Evolutionary conservation across 2,888 invertebrate genomes (phyloP).

Genomic region (Agapetus fuscipes): DNA sequence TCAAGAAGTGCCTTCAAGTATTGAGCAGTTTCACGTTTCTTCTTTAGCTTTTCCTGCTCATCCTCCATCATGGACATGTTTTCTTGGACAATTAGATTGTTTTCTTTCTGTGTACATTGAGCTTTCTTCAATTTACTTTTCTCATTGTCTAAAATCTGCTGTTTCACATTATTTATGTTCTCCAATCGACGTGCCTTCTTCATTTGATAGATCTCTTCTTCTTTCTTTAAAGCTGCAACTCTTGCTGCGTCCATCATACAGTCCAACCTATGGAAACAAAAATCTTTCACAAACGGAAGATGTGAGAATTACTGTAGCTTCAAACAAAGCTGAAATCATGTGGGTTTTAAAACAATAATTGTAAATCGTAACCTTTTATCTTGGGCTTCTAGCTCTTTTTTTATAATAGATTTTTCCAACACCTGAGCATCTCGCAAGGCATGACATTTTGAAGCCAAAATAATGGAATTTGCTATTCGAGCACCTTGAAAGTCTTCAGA

Average conservation of each 20-base stretch:
- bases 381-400: conserved; percentile 47
- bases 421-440: conserved; percentile 79
- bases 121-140: conserved; percentile 48
- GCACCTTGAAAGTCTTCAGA: conserved; percentile 51
- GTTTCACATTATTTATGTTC: conserved; percentile 39
- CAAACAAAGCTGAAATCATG: conserved; percentile 3
- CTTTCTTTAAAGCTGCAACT: conserved; percentile 42
- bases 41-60: conserved; percentile 48
- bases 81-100: conserved; percentile 50
- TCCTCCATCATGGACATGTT: conserved; percentile 55
- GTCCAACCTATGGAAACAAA: too few relatives aligned
- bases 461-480: conserved; percentile 59
- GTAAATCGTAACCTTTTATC: conserved; percentile 33
- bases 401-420: conserved; percentile 51
- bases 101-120: conserved; percentile 59
- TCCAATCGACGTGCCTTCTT: conserved; percentile 36
- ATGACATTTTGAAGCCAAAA: conserved; percentile 75
- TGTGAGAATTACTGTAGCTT: too few relatives aligned
- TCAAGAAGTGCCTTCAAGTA: conserved; percentile 50
- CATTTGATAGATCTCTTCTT: conserved; percentile 39
- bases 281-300: too few relatives aligned
- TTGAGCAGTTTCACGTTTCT: conserved; percentile 41
- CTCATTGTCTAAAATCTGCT: conserved; percentile 40
- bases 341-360: not conserved
- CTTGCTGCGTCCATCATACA: conserved; percentile 64